Evolutionary conservation across 2,113 vertebrate species (phyloP).

Genomic region (Aptenodytes patagonicus): DNA sequence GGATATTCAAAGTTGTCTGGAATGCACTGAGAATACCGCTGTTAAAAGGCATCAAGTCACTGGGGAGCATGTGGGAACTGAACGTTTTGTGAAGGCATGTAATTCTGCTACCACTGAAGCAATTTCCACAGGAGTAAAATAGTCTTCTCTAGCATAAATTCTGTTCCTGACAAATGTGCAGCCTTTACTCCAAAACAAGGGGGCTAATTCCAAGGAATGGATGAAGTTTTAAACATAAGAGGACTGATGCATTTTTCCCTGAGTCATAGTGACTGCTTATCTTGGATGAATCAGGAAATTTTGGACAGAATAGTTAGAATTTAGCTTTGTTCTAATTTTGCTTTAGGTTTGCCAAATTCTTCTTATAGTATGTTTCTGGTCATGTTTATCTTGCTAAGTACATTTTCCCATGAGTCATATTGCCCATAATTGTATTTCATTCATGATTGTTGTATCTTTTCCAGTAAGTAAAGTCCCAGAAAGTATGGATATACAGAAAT

Average conservation of each 20-base stretch:
- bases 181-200: neutral
- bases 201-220: neutral
- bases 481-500: neutral
- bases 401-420: neutral
- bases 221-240: neutral
- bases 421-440: neutral
- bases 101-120: neutral
- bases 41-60: neutral
- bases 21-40: neutral
- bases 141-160: neutral
- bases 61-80: neutral
- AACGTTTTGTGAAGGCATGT: neutral
- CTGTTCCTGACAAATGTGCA: neutral
- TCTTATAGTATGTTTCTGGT: neutral
- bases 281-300: neutral
- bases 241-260: neutral
- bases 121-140: neutral
- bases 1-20: neutral
- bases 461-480: neutral
- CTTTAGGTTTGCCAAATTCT: neutral
- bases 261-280: neutral
- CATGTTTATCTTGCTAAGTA: neutral
- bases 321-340: neutral
- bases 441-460: neutral
- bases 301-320: neutral